Evolutionary conservation across 2,888 invertebrate genomes (phyloP), one percentile per base, ranked within the genome.

Genomic region (Drosophila sordidula): DNA sequence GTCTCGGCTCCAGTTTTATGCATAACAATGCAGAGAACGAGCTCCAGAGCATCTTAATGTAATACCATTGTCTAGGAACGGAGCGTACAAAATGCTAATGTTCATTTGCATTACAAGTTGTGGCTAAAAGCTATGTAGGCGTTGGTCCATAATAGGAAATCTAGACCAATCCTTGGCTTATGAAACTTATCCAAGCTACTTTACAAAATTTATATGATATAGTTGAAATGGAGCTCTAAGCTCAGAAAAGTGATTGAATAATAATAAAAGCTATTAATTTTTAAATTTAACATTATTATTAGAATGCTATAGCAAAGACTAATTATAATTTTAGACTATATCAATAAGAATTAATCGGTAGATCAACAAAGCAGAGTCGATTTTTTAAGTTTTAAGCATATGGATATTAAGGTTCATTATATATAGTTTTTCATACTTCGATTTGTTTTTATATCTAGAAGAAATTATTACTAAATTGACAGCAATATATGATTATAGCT

Each of bases 81-180:
- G 46, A 51, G 58, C 55, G 29, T 54, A 39, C 41, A 61, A 85
- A 82, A 82, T 80, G 86, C 80, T 78, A 85, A 82, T 82, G 78
- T 70, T 75, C 72, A 82, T 82, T 82, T 82, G 85, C 82, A 82
- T 82, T 66, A 66, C 58, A 69, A 75, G 72, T 68, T 75, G 51
- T 25, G 39, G 59, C 47, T 29, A 44, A 79, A 76, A 66, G 45
- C 69, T 70, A 32, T 42, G 71, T 71, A 59, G 82, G 82, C 69
- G 82, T 77, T 39, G 52, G 6, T 47, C 44, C 67, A 55, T 59
- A 46, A 56, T 38, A 16, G 51, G 45, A 41, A 58, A 76, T 67
- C 62, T 57, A 42, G 39, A 47, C 54, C 45, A 57, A 56, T 47
- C 22, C 73, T 45, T 47, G 69, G 55, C 63, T 69, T 72, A 50